Evolutionary conservation across 1,140 invertebrate species (phyloP).

Genomic region (Zaprionus gabonicus): DNA sequence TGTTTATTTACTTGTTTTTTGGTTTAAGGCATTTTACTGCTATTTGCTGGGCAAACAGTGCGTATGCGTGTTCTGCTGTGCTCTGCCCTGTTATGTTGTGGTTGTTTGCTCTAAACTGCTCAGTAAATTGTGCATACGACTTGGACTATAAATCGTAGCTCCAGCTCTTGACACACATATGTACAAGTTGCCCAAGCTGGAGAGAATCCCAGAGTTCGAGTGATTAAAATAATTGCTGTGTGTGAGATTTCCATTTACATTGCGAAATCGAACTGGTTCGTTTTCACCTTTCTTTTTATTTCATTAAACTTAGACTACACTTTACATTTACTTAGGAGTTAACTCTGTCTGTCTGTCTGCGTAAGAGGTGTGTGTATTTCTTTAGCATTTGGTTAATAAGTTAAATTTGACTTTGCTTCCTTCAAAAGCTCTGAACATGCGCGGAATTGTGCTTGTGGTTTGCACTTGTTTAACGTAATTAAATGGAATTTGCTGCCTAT

Average conservation of each 20-base stretch:
- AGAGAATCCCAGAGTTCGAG: constrained; percentile 30
- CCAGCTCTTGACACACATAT: constrained; percentile 13
- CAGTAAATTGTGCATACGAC: constrained; percentile 62
- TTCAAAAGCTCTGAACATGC: constrained; percentile 32
- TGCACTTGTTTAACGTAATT: constrained; percentile 36
- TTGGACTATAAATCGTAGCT: constrained; percentile 46
- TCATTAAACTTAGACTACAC: constrained; percentile 42
- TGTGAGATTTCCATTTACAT: neutral
- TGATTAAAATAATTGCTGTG: constrained; percentile 54
- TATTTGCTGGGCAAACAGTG: constrained; percentile 74
- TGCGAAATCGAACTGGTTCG: neutral
- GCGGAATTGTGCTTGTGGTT: constrained; percentile 36
- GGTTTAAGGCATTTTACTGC: constrained; percentile 71
- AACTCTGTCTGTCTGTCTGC: constrained; percentile 27
- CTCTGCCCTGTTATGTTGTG: constrained; percentile 26
- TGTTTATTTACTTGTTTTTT: constrained; percentile 81
- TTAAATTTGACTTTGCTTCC: constrained; percentile 68
- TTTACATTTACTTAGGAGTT: constrained; percentile 18
- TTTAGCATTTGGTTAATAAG: constrained; percentile 72
- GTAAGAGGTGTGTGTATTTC: constrained; percentile 39
- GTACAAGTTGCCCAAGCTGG: neutral
- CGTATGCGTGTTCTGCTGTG: constrained; percentile 66
- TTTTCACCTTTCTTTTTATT: constrained; percentile 17
- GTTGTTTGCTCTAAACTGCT: constrained; percentile 53
- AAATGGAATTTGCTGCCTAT: constrained; percentile 10